phyloP scores from a whole-genome alignment of 1,140 invertebrate genomes.

The Matsumurasca onukii region DNA sequence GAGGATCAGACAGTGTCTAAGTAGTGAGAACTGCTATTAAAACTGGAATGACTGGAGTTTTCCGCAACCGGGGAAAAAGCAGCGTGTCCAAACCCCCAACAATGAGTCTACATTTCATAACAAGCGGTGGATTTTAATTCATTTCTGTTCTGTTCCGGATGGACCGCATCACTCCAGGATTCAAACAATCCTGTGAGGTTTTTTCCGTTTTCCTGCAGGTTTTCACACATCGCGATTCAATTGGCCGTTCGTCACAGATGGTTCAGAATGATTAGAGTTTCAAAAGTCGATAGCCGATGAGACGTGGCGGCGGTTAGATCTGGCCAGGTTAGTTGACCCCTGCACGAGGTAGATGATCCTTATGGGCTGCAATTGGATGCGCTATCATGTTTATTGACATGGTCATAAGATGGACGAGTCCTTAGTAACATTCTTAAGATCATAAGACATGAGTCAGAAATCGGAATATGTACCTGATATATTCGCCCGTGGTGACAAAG shows the following conservation, averaged over 20 bases:
- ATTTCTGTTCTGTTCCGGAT: not conserved
- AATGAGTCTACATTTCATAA: not conserved
- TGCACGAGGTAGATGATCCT: not conserved
- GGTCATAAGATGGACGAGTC: too few relatives aligned
- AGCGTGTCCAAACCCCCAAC: not conserved
- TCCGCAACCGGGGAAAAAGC: not conserved
- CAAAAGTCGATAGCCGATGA: not conserved
- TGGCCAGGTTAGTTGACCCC: not conserved
- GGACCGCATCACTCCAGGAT: not conserved
- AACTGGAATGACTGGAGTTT: not conserved
- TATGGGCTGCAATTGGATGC: too few relatives aligned
- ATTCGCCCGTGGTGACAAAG: too few relatives aligned
- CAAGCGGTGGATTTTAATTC: not conserved
- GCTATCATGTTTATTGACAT: too few relatives aligned
- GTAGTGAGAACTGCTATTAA: not conserved
- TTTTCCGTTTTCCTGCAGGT: not conserved
- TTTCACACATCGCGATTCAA: not conserved
- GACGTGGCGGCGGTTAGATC: not conserved
- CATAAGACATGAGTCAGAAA: too few relatives aligned
- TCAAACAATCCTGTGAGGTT: not conserved
- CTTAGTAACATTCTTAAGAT: too few relatives aligned
- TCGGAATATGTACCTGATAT: too few relatives aligned
- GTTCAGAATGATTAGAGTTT: not conserved
- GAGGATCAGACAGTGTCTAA: too few relatives aligned
- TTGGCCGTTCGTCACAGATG: not conserved